These are phyloP conservation scores for Euglossa dilemma DNA, from an alignment of 1,140 invertebrate species.

Conservation along the genomic window DNA sequence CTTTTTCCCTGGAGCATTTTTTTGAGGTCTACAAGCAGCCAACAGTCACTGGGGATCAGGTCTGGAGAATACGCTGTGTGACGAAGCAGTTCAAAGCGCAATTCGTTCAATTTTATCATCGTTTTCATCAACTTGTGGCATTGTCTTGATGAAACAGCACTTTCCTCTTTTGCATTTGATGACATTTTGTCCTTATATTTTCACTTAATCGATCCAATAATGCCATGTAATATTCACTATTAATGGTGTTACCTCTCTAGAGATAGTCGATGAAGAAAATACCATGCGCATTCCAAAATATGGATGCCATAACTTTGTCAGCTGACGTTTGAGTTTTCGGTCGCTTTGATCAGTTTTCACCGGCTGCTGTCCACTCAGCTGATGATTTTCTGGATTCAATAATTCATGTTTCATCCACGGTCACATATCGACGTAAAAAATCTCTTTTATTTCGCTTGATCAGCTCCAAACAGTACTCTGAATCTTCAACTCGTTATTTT, in stretches of 20 bases:
- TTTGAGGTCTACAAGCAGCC: conserved; percentile 40
- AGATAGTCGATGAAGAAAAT: conserved; percentile 34
- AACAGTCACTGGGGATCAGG: conserved; percentile 19
- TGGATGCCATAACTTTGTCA: too few species aligned
- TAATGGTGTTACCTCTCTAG: conserved; percentile 36
- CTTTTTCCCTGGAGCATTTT: conserved; percentile 53
- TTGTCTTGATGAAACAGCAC: too few species aligned
- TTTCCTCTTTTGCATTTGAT: conserved; percentile 23
- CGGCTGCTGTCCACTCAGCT: too few species aligned
- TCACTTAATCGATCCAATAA: conserved; percentile 36
- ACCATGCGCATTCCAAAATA: conserved; percentile 49
- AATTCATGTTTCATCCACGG: conserved; percentile 46
- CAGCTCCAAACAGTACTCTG: conserved; percentile 32
- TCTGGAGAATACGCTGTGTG: conserved; percentile 8
- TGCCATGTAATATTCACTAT: conserved; percentile 37
- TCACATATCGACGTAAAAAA: conserved; percentile 44
- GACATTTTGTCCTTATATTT: conserved; percentile 24
- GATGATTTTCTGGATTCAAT: conserved; percentile 31
- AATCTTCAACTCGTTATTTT: conserved; percentile 42
- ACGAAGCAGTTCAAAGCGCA: conserved; percentile 16
- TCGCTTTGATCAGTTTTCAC: too few species aligned
- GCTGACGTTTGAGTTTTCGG: too few species aligned
- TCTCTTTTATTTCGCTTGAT: conserved; percentile 35
- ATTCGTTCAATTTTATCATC: conserved; percentile 45
- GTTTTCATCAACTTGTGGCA: too few species aligned